Base-by-base conservation (phyloP, 2,888 invertebrate genomes). In the Drosophila neotestacea region DNA sequence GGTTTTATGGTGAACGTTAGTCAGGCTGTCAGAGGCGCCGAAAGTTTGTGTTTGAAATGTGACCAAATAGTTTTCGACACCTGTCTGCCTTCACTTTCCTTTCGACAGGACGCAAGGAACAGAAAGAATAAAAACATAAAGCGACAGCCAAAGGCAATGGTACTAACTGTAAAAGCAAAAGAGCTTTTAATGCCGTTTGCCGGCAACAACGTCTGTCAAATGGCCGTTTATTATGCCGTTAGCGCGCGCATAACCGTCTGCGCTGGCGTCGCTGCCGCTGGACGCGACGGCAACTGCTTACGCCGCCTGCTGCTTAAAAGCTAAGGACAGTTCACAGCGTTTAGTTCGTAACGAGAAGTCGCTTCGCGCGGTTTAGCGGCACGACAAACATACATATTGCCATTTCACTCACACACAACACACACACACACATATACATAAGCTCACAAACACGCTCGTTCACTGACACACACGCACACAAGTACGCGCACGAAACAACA, bases 311-410 rank as follows among this genome's bases (percentile, higher is more conserved):
- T 83, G 84, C 85, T 92, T 91, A 90, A 91, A 92, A 92, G 92
- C 91, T 91, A 91, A 92, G 91, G 91, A 92, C 90, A 88, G 84
- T 73, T 79, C 71, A 72, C 73, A 72, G 77, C 82, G 81, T 78
- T 90, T 87, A 92, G 92, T 92, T 81, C 75, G 81, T 74, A 73
- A 68, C 77, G 79, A 74, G 80, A 79, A 79, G 83, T 77, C 78
- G 79, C 75, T 72, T 71, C 81, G 84, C 84, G 86, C 81, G 86
- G 90, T 84, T 77, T 75, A 80, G 78, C 84, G 73, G 59, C 58
- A 67, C 58, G 50, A 68, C 52, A 48, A 59, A 27, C 27, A 58
- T 6, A 46, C 63, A 32, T 22, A 10, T 28, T 28, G 13, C 1
- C 42, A 16, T 13, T 28, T 13, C 22, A 10, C 36, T 22, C 6